phyloP scores from a whole-genome alignment of 2,113 vertebrate species.

The Pyrgilauda ruficollis region DNA sequence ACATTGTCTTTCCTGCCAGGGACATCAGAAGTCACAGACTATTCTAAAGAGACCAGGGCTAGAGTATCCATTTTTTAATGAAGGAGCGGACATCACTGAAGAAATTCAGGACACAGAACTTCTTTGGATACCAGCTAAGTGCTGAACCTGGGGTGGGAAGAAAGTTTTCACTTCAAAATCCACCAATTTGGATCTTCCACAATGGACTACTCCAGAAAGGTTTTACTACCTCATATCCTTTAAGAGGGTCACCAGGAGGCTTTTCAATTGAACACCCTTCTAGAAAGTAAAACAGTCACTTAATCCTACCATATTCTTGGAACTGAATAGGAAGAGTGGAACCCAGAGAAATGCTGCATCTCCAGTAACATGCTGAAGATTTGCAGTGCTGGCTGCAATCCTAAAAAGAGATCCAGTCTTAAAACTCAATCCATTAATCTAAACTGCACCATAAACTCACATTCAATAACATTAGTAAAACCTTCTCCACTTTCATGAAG shows the following conservation, averaged over 20 bases:
- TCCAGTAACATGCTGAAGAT: neutral
- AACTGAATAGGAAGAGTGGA: neutral
- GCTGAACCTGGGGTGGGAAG: neutral
- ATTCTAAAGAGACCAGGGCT: neutral
- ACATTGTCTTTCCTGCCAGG: neutral
- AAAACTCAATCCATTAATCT: neutral
- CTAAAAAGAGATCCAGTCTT: neutral
- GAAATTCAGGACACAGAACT: neutral
- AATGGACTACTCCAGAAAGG: neutral
- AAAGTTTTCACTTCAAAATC: neutral
- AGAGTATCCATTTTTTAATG: neutral
- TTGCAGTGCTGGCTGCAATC: neutral
- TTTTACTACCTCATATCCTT: neutral
- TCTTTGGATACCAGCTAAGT: neutral
- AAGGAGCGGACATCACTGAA: neutral
- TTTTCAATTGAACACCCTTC: neutral
- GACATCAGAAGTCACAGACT: neutral
- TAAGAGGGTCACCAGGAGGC: neutral
- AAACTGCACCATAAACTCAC: neutral
- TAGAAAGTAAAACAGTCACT: neutral
- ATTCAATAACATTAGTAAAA: neutral
- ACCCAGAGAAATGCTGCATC: neutral
- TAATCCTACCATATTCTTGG: neutral
- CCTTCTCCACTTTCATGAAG: neutral
- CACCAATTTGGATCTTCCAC: neutral